A percentile compares a stretch with the other conserved stretches of the same genome.
phyloP scores from a whole-genome alignment of 2,113 vertebrate genomes.

The Chelonoidis abingdonii region DNA sequence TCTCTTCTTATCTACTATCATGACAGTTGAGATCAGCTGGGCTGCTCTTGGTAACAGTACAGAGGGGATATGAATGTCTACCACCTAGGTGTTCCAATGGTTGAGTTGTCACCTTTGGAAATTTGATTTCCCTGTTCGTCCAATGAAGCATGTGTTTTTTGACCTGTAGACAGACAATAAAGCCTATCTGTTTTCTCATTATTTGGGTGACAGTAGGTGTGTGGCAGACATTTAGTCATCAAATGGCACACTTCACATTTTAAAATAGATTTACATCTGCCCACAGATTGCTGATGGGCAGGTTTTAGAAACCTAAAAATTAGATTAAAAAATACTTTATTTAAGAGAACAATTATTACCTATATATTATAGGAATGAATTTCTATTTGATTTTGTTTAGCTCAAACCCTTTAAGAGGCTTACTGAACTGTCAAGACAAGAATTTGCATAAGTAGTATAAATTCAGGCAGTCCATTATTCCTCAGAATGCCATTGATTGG shows the following conservation, averaged over 20 bases:
- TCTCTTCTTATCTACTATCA: fast-evolving
- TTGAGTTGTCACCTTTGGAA: not conserved
- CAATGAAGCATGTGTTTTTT: conserved; percentile 21
- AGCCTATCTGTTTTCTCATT: not conserved
- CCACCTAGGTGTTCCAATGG: not conserved
- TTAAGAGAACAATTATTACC: not conserved
- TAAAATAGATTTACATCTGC: conserved; percentile 35
- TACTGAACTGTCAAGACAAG: not conserved
- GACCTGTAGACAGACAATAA: not conserved
- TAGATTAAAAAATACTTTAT: not conserved
- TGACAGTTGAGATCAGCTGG: not conserved
- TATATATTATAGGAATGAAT: not conserved
- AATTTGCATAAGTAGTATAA: not conserved
- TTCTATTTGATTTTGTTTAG: not conserved
- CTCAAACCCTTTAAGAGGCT: not conserved
- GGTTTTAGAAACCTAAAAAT: not conserved
- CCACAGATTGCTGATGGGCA: not conserved
- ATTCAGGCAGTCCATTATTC: not conserved
- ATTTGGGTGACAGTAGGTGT: not conserved
- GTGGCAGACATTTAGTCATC: conserved; percentile 40
- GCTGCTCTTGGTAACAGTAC: not conserved
- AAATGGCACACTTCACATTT: conserved; percentile 28
- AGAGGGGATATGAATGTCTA: not conserved
- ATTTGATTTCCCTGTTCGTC: conserved; percentile 1
- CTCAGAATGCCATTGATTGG: not conserved